Conservation (phyloP, 2,797 vertebrate species). For the Limosa lapponica region DNA sequence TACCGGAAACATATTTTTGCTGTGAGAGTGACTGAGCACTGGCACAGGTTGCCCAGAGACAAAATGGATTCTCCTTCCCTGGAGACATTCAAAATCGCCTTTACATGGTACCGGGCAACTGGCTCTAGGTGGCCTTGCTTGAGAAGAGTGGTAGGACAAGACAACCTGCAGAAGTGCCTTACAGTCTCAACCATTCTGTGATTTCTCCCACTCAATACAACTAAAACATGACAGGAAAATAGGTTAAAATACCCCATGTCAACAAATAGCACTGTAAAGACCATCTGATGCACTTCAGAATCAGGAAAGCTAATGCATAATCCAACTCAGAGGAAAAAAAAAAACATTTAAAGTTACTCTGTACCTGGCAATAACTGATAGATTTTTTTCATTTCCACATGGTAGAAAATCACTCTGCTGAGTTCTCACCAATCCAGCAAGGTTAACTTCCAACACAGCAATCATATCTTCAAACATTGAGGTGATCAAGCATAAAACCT, state of each 20-base stretch:
- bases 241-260: neutral
- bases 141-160: neutral
- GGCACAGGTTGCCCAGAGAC: neutral
- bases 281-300: neutral
- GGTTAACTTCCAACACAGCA: conserved; percentile 79
- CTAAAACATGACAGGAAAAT: neutral
- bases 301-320: neutral
- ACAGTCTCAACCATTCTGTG: neutral
- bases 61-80: neutral
- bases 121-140: neutral
- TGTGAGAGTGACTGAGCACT: neutral
- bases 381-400: neutral
- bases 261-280: neutral
- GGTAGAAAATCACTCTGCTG: conserved; percentile 11
- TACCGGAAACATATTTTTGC: neutral
- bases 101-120: neutral
- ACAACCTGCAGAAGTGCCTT: neutral
- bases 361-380: conserved; percentile 87
- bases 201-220: neutral
- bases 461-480: conserved; percentile 83
- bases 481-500: conserved; percentile 84
- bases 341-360: neutral
- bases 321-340: neutral
- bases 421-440: conserved; percentile 8
- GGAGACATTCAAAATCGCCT: neutral